A percentile compares a stretch with the other conserved stretches of the same genome.
These are phyloP conservation scores for Oligia fasciuncula DNA, from an alignment of 2,888 invertebrate genomes.

Conservation along the genomic window DNA sequence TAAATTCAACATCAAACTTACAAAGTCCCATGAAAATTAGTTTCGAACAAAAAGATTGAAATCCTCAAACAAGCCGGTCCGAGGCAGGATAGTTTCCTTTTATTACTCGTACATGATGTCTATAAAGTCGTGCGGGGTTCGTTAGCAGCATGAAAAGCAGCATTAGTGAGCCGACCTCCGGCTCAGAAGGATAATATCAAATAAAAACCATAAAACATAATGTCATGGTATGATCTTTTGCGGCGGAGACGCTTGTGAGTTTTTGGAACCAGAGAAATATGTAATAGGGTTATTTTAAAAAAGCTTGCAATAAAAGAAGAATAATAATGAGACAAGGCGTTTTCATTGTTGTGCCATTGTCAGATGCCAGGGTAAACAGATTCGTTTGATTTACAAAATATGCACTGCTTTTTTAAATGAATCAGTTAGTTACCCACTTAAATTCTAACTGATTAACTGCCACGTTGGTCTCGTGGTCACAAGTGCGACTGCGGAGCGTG, in stretches of 20 bases:
- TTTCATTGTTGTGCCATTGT: neutral
- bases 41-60: conserved; percentile 64
- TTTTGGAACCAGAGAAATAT: neutral
- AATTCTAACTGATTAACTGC: neutral
- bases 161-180: conserved; percentile 71
- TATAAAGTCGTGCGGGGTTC: conserved; percentile 69
- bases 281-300: neutral
- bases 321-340: neutral
- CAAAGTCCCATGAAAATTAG: conserved; percentile 63
- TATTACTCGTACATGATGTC: conserved; percentile 55
- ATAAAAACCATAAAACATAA: conserved; percentile 70
- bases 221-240: conserved; percentile 50
- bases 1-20: conserved; percentile 62
- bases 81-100: conserved; percentile 59
- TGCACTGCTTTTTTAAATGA: neutral
- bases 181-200: conserved; percentile 75
- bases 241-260: conserved; percentile 32
- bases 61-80: conserved; percentile 58
- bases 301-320: neutral
- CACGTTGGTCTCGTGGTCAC: neutral
- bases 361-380: too few species aligned
- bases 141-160: conserved; percentile 76
- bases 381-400: neutral
- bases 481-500: neutral
- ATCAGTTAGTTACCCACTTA: neutral